phyloP scores from a whole-genome alignment of 2,797 vertebrate genomes.

The Netta rufina region DNA sequence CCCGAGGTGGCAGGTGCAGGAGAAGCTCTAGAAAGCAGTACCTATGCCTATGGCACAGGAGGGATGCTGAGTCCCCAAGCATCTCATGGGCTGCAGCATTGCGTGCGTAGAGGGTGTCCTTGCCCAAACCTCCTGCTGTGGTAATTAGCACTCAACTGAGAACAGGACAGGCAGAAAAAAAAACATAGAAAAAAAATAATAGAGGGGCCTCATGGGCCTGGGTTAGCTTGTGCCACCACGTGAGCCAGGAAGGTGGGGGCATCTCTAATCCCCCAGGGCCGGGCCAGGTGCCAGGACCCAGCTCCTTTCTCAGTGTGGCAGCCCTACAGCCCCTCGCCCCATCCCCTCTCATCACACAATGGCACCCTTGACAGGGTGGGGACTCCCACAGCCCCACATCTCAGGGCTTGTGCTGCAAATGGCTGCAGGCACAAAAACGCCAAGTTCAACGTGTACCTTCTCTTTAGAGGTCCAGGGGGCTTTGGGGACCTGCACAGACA shows the following conservation, averaged over 20 bases:
- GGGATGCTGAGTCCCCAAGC: not conserved
- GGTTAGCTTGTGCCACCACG: not conserved
- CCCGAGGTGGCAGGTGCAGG: not conserved
- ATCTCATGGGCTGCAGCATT: not conserved
- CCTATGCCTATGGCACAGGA: not conserved
- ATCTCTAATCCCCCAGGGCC: not conserved
- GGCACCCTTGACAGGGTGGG: not conserved
- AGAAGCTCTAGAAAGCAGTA: not conserved
- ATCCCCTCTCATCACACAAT: fast-evolving
- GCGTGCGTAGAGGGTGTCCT: not conserved
- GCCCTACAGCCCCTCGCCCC: fast-evolving
- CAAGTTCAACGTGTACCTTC: not conserved
- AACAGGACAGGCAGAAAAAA: not conserved
- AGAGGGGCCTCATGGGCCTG: fast-evolving
- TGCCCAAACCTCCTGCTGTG: not conserved
- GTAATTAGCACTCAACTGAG: not conserved
- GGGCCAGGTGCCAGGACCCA: not conserved
- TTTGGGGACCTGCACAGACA: not conserved
- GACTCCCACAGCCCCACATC: not conserved
- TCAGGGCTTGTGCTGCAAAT: not conserved
- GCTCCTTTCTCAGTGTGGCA: not conserved
- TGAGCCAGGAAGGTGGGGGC: not conserved
- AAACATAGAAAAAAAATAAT: not conserved
- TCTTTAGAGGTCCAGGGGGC: not conserved
- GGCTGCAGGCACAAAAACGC: not conserved